Evolutionary conservation across 2,113 vertebrate species (phyloP).

Genomic region (Cepphus grylle): DNA sequence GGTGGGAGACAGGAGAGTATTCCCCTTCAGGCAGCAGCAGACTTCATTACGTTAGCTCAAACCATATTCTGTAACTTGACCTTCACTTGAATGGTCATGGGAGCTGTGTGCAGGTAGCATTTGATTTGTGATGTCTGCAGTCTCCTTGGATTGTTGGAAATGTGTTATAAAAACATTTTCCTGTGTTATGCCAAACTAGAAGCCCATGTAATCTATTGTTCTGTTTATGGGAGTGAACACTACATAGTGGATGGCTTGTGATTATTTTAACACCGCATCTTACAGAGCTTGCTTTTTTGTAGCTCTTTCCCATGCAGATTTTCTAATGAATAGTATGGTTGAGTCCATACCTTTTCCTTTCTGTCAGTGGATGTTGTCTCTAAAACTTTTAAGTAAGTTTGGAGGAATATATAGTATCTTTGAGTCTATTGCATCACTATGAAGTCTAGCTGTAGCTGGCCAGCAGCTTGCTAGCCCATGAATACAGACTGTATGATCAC

Average conservation of each 20-base stretch:
- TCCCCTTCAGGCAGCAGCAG: neutral
- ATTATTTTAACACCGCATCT: neutral
- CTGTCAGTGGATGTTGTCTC: neutral
- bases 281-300: neutral
- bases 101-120: neutral
- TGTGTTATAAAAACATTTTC: neutral
- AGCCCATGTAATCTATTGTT: neutral
- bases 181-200: neutral
- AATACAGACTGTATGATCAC: neutral
- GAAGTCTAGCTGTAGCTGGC: neutral
- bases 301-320: neutral
- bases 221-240: neutral
- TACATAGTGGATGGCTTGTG: neutral
- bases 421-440: too few relatives aligned
- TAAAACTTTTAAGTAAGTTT: neutral
- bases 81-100: neutral
- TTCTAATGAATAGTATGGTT: neutral
- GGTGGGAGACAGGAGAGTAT: neutral
- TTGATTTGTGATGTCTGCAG: neutral
- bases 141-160: neutral
- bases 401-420: neutral
- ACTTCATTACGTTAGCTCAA: neutral
- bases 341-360: neutral
- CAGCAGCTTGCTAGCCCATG: neutral
- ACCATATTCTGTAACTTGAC: neutral